Conservation (phyloP, 92 coral and sea anemone genomes). For the Bergia sp. region DNA sequence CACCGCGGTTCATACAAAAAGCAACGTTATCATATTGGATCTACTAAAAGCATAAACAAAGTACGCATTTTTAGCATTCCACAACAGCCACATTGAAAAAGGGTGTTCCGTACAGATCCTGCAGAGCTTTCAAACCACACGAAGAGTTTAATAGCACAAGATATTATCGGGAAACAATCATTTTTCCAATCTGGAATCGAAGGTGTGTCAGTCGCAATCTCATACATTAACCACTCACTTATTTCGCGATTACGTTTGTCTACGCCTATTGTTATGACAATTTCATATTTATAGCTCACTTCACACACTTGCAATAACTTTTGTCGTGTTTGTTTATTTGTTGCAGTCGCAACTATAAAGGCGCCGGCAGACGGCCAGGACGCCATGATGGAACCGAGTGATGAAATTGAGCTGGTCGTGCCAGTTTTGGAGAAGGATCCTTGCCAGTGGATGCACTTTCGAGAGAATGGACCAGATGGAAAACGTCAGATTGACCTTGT, state of each 20-base stretch:
- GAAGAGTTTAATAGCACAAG: not conserved
- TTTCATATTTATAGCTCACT: not conserved
- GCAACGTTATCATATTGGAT: not conserved
- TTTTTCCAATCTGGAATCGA: not conserved
- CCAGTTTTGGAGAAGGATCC: slow-evolving; percentile 15
- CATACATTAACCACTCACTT: not conserved
- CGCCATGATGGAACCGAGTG: not conserved
- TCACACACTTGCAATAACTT: not conserved
- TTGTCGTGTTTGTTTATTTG: not conserved
- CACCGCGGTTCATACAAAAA: too few species aligned
- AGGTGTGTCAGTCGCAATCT: not conserved
- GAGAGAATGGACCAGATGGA: slow-evolving; percentile 5
- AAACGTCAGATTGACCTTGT: slow-evolving; percentile 9
- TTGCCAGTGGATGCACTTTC: slow-evolving; percentile 3
- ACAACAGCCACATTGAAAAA: not conserved
- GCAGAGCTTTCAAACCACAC: not conserved
- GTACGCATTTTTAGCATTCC: not conserved
- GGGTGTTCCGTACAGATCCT: not conserved
- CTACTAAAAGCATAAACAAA: not conserved
- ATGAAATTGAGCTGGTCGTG: not conserved
- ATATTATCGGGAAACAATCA: not conserved
- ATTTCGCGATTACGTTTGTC: not conserved
- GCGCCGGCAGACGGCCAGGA: not conserved
- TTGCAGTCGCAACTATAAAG: not conserved
- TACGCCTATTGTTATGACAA: not conserved